These are phyloP conservation scores for Herminia tarsipennalis DNA, from an alignment of 2,888 invertebrate species.

Conservation along the genomic window DNA sequence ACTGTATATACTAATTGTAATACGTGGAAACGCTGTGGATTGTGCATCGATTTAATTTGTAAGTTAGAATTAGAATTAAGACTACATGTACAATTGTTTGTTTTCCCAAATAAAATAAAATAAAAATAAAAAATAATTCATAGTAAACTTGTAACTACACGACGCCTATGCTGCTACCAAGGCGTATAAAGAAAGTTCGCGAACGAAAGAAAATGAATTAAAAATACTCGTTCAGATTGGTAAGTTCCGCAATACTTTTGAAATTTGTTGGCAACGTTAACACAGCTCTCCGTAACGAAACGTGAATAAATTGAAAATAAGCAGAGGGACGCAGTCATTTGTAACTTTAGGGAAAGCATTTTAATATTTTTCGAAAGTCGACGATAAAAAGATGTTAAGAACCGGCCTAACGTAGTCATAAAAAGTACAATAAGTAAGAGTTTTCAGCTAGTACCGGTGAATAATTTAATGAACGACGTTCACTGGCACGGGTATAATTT, in stretches of 20 bases:
- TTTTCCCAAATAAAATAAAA: no score
- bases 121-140: neutral
- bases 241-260: conserved; percentile 59
- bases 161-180: conserved; percentile 33
- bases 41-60: no score
- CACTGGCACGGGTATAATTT: conserved; percentile 14
- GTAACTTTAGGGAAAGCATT: conserved; percentile 47
- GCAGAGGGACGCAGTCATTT: conserved; percentile 53
- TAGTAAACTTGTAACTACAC: conserved; percentile 35
- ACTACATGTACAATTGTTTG: no score
- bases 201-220: conserved; percentile 51
- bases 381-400: conserved; percentile 33
- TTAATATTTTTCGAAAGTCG: conserved; percentile 43
- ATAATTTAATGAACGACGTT: conserved; percentile 27
- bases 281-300: conserved; percentile 55
- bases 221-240: conserved; percentile 56
- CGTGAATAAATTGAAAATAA: conserved; percentile 62
- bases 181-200: conserved; percentile 41
- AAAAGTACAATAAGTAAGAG: conserved; percentile 20
- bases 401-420: conserved; percentile 22
- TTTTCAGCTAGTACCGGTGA: conserved; percentile 18
- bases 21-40: no score
- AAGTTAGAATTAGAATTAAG: no score
- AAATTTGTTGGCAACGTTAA: conserved; percentile 61
- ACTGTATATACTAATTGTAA: no score